Percentiles rank a stretch among this genome's conserved stretches.
phyloP scores from a whole-genome alignment of 2,888 invertebrate species.

The Adelognathus sp. region DNA sequence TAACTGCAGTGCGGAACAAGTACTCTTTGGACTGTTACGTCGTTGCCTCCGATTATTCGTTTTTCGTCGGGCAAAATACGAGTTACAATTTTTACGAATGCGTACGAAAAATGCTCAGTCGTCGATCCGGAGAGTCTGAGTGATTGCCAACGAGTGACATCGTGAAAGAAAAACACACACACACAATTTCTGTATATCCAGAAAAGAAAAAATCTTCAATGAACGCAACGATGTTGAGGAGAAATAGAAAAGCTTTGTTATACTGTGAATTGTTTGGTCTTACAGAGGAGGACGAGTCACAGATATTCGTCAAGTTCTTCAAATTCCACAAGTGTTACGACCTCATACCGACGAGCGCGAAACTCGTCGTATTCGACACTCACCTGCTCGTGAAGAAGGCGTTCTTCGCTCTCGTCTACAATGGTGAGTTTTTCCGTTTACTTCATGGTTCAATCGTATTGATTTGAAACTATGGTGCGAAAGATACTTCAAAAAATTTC shows the following conservation, averaged over 20 bases:
- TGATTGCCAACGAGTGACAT: neutral
- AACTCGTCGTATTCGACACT: constrained; percentile 99
- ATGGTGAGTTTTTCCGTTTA: constrained; percentile 86
- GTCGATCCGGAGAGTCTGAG: neutral
- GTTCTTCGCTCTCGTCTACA: constrained; percentile 99
- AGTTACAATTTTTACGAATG: neutral
- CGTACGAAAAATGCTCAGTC: neutral
- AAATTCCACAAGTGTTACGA: constrained; percentile 99
- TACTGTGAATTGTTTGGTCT: constrained; percentile 78
- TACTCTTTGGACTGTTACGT: constrained; percentile 38
- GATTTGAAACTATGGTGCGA: constrained; percentile 48
- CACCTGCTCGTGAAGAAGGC: constrained; percentile 99
- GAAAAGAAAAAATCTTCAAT: neutral
- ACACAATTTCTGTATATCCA: neutral
- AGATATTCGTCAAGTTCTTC: constrained; percentile 99
- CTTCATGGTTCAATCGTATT: constrained; percentile 34
- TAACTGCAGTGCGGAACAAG: constrained; percentile 6
- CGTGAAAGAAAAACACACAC: constrained; percentile 6
- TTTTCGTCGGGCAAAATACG: constrained; percentile 4
- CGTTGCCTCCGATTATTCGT: constrained; percentile 17
- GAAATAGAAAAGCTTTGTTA: constrained; percentile 73
- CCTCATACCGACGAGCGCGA: constrained; percentile 99
- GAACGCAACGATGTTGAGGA: constrained; percentile 69
- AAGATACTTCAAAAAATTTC: too few species aligned
- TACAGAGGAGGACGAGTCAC: constrained; percentile 97